Evolutionary conservation across 2,797 vertebrate species (phyloP).

Genomic region (Pseudochirops cupreus): DNA sequence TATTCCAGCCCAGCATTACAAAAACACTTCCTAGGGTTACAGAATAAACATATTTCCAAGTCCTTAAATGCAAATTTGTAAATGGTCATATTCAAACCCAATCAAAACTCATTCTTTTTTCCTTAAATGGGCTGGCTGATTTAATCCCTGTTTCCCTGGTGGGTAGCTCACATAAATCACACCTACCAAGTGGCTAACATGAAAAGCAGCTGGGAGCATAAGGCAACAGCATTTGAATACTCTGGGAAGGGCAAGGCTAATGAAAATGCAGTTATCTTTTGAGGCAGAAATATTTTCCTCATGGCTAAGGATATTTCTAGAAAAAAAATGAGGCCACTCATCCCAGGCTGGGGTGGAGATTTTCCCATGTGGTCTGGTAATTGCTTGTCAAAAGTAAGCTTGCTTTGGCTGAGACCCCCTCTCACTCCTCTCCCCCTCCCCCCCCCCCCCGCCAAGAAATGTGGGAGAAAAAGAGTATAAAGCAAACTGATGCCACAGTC

Average conservation of each 20-base stretch:
- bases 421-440: background rate
- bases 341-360: constrained; percentile 74
- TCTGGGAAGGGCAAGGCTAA: constrained; percentile 70
- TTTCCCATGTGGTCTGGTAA: constrained; percentile 80
- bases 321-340: constrained; percentile 80
- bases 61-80: constrained; percentile 53
- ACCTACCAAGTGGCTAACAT: constrained; percentile 65
- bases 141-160: constrained; percentile 64
- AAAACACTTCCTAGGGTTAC: constrained; percentile 58
- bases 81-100: constrained; percentile 55
- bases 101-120: constrained; percentile 70
- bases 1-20: constrained; percentile 52
- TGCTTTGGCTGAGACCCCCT: constrained; percentile 70
- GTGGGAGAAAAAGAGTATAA: constrained; percentile 73
- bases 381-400: constrained; percentile 77
- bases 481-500: constrained; percentile 74
- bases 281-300: constrained; percentile 79
- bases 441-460: constrained; percentile 72
- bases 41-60: constrained; percentile 58
- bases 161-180: constrained; percentile 68
- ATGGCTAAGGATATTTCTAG: constrained; percentile 79
- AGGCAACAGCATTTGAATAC: constrained; percentile 66
- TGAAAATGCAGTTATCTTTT: constrained; percentile 80
- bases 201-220: constrained; percentile 68
- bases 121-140: constrained; percentile 71